Evolutionary conservation across 2,888 invertebrate genomes (phyloP).

Genomic region (Acanthacorydalis orientalis): DNA sequence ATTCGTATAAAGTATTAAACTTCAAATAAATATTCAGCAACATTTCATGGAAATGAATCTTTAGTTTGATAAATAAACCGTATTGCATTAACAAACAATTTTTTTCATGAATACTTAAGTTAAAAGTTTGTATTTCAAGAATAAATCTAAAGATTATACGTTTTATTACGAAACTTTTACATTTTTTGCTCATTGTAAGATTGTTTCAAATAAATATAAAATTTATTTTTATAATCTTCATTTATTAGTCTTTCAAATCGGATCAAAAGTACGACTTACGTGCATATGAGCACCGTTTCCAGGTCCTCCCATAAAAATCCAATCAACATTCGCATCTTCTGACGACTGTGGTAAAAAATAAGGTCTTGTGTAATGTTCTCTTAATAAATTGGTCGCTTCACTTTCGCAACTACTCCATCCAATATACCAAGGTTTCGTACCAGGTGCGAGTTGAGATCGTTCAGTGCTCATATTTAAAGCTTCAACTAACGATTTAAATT

Average conservation of each 20-base stretch:
- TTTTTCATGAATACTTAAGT: too few species aligned
- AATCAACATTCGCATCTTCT: constrained; percentile 80
- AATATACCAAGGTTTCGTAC: constrained; percentile 39
- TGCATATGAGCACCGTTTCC: constrained; percentile 94
- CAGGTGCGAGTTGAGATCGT: constrained; percentile 22
- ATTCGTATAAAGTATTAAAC: not conserved
- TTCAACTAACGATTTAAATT: constrained; percentile 58
- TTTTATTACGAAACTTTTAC: too few species aligned
- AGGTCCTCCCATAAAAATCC: constrained; percentile 94
- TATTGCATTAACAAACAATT: too few species aligned
- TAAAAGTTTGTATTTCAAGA: too few species aligned
- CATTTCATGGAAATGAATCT: too few species aligned
- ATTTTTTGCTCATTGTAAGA: too few species aligned
- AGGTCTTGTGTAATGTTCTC: constrained; percentile 64
- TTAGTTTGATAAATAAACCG: too few species aligned
- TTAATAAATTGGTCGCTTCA: constrained; percentile 55
- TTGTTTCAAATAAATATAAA: not conserved
- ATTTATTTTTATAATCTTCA: not conserved
- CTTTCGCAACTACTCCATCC: constrained; percentile 91
- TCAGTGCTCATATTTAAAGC: constrained; percentile 65
- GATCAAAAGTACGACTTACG: constrained; percentile 32
- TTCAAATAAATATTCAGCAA: not conserved
- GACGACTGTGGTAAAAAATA: constrained; percentile 78
- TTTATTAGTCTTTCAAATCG: not conserved
- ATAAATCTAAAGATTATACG: too few species aligned